Evolutionary conservation across 2,888 invertebrate genomes (phyloP).

Genomic region (Plagodis dolabraria): DNA sequence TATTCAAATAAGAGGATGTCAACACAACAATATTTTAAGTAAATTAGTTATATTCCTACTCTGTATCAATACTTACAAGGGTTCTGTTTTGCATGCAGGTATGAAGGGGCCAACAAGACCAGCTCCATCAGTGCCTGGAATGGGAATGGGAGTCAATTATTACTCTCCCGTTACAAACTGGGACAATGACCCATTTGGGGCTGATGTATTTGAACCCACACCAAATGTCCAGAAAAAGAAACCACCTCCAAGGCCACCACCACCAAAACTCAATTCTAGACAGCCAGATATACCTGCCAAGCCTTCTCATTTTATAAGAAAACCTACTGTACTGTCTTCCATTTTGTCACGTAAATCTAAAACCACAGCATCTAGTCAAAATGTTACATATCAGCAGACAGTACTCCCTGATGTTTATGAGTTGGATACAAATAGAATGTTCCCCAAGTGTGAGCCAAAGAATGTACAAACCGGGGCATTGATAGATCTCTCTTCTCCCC

Average conservation of each 20-base stretch:
- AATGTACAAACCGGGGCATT: constrained; percentile 83
- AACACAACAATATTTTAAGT: too few species aligned
- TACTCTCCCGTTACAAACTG: constrained; percentile 85
- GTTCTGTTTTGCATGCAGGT: constrained; percentile 61
- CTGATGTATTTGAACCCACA: constrained; percentile 77
- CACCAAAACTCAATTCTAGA: constrained; percentile 82
- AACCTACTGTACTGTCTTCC: constrained; percentile 75
- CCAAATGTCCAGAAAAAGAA: constrained; percentile 86
- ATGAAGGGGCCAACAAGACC: constrained; percentile 86
- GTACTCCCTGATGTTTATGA: constrained; percentile 58
- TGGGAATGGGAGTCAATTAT: constrained; percentile 57
- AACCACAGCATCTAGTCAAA: constrained; percentile 48
- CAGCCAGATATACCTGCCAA: constrained; percentile 74
- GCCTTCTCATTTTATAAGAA: constrained; percentile 82
- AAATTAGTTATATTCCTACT: too few species aligned
- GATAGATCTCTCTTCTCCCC: constrained; percentile 89
- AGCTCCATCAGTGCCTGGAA: constrained; percentile 82
- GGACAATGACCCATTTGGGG: constrained; percentile 79
- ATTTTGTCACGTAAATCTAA: constrained; percentile 71
- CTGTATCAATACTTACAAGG: too few species aligned
- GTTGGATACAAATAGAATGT: constrained; percentile 67
- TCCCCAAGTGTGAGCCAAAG: constrained; percentile 77
- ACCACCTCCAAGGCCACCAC: constrained; percentile 90
- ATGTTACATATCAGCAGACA: constrained; percentile 46
- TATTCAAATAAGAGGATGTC: too few species aligned